Base-by-base conservation (phyloP, 2,888 invertebrate genomes). In the Leptopterna dolabrata region DNA sequence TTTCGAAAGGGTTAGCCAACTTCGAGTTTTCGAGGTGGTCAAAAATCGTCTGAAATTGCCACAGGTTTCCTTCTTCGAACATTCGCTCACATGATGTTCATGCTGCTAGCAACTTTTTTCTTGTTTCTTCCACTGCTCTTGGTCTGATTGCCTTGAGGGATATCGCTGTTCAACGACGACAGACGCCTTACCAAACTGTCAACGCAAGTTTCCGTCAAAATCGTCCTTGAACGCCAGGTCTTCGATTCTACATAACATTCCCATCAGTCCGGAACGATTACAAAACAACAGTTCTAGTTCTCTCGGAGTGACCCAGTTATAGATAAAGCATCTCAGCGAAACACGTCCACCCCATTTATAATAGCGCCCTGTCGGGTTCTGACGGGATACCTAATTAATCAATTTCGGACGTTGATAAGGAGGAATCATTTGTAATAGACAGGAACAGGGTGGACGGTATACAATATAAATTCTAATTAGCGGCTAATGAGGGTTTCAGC, bases 341-440 rank as follows among this genome's bases (percentile, higher is more conserved):
- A 63, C 63, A 63, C 63, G 63, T 63, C 63, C 3, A 19, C 9
- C 63, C 63, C 63, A 63, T 63, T 63, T 27, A 63, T 63, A 63
- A 63, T 63, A 19, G 63, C 24, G 19, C 63, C 63, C 24, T 63
- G 63, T 63, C 63, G 24, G 63, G 24, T 63, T 63, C 19, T 63
- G 63, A 63, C 63, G 63, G 63, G 63, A 36, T 36, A 36, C 36
- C 24, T 19, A 63, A 63, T 63, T 63, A 63, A 63, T 63, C 63
- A 63, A 63, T 24, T 63, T 63, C 63, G 63, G 63, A 63, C 63
- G 63, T 63, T 63, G 63, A 63, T 63, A 63, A 63, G 63, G 63
- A n/a, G 63, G 24, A 63, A 63, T 63, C 63, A 63, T 63, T 63
- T 63, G 63, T 63, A 63, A 63, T 63, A 24, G 63, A 63, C 63